phyloP scores from a whole-genome alignment of 2,113 vertebrate species.

The Steatornis caripensis region DNA sequence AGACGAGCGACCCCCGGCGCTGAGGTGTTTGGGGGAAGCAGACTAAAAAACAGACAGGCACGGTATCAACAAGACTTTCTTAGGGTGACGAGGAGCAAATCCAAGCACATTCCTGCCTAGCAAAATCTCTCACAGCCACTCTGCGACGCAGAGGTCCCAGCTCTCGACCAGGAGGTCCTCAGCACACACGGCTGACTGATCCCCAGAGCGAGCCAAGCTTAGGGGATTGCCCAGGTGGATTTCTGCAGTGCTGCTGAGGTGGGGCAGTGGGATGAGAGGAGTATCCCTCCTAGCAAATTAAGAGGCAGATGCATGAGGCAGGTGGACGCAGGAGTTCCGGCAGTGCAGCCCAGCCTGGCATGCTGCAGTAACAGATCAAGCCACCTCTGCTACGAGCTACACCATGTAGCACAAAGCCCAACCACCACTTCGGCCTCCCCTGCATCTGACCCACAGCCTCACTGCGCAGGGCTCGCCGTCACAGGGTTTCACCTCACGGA shows the following conservation, averaged over 20 bases:
- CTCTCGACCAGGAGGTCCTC: not conserved
- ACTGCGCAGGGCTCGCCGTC: rapidly evolving
- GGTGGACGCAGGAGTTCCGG: not conserved
- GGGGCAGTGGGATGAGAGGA: not conserved
- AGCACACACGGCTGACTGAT: not conserved
- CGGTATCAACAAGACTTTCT: not conserved
- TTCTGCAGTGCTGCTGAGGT: not conserved
- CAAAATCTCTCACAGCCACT: not conserved
- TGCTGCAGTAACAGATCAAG: not conserved
- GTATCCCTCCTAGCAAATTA: not conserved
- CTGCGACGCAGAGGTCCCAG: not conserved
- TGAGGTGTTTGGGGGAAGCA: not conserved
- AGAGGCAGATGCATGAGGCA: not conserved
- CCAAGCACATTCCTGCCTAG: not conserved
- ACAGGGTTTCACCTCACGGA: not conserved
- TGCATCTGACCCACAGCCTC: not conserved
- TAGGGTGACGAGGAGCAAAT: not conserved
- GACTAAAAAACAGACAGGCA: not conserved
- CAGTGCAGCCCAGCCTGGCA: not conserved
- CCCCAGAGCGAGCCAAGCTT: not conserved
- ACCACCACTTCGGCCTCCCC: not conserved
- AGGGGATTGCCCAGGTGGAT: not conserved
- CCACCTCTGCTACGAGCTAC: not conserved
- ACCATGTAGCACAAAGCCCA: not conserved
- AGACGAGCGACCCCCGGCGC: rapidly evolving